Base-by-base conservation (phyloP, 2,888 invertebrate species). In the Nomada goodeniana region DNA sequence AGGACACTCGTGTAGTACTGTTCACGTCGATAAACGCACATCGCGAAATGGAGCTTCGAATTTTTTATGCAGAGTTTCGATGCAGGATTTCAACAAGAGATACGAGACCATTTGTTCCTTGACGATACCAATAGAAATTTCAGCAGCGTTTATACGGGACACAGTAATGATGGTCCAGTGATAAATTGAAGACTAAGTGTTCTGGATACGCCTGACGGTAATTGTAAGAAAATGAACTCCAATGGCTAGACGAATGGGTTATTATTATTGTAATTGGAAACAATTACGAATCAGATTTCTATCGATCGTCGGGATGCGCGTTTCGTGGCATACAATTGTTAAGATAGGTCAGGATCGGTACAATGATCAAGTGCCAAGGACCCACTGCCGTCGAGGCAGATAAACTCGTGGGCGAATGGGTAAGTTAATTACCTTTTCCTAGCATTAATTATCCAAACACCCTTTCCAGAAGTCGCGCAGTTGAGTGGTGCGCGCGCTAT, bases 191-290 rank as follows among this genome's bases (percentile, higher is more conserved):
- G 47, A 36, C 9, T 55, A 70, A 29, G 50, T 36, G 29, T 15
- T 29, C 29, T 47, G 29, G 20, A 20, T 20, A 20, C 60, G 20
- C 15, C 10, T 7, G 47, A 1, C 10, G 50, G 1, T 60, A 60
- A 50, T 60, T 53, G 20, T 59, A 36, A 20, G 70, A 57, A 57
- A 50, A 70, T 50, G 50, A 15, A 60, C 44, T 57, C 26, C 0
- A n/a, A 47, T 4, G 4, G 9, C 20, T 13, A 9, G 20, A 1
- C 15, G 15, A 36, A 36, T 13, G 4, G 20, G 15, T 2, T 2
- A 26, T 11, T 1, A 18, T 26, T 11, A 3, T 18, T 23, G 18
- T 26, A 18, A 68, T 69, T 26, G 5, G 26, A 57, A 20, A 26
- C 3, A 26, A 69, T 23, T 68, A 11, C 52, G 52, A 26, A 26